Conservation (phyloP, 2,797 vertebrate genomes). For the Enteromius mattozi region DNA sequence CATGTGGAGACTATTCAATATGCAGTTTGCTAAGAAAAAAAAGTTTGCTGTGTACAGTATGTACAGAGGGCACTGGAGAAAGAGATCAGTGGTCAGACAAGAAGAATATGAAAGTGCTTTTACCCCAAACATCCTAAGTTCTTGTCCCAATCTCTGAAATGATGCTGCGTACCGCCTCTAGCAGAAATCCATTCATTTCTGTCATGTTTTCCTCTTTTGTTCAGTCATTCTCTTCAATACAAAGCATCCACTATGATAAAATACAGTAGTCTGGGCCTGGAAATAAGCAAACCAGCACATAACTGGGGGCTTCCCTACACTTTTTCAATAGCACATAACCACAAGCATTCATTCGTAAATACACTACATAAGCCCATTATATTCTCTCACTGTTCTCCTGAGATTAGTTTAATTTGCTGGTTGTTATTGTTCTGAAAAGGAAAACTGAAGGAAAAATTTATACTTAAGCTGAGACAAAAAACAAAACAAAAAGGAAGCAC, state of each 20-base stretch:
- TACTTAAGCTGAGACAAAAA: conserved; percentile 66
- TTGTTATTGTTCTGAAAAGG: conserved; percentile 68
- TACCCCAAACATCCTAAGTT: neutral
- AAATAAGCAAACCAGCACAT: neutral
- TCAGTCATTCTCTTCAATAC: neutral
- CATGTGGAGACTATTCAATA: neutral
- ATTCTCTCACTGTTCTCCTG: conserved; percentile 25
- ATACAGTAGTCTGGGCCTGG: neutral
- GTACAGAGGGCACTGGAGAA: conserved; percentile 58
- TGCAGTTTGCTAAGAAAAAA: neutral
- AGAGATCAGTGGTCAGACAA: neutral
- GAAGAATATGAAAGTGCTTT: neutral
- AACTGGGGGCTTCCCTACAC: neutral
- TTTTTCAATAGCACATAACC: neutral
- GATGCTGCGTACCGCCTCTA: neutral
- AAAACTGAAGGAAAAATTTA: conserved; percentile 51
- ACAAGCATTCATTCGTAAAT: neutral
- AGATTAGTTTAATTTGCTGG: conserved; percentile 24
- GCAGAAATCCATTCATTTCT: neutral
- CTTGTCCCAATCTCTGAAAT: conserved; percentile 8
- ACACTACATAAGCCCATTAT: conserved; percentile 41
- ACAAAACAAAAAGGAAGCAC: conserved; percentile 28
- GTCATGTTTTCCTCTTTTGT: conserved; percentile 17
- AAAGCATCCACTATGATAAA: conserved; percentile 20
- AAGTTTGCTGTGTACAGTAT: conserved; percentile 48